phyloP scores from a whole-genome alignment of 1,140 invertebrate species.

The Drosophila truncata region DNA sequence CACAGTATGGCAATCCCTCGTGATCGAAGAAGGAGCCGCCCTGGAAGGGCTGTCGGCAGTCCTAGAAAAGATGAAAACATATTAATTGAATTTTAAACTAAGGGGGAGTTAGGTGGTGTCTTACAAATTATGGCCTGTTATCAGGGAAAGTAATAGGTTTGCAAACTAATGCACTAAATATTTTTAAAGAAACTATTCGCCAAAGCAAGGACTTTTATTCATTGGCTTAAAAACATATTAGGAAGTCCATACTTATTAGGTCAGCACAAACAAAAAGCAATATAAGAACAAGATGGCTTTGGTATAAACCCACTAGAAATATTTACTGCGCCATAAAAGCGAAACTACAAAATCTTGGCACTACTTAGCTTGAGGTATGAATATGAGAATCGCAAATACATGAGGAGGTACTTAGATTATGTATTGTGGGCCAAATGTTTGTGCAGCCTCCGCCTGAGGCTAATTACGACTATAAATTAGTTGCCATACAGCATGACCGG shows the following conservation, averaged over 20 bases:
- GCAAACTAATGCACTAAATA: not conserved
- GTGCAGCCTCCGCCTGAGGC: constrained; percentile 39
- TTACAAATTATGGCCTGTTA: not conserved
- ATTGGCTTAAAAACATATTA: not conserved
- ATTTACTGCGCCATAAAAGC: constrained; percentile 47
- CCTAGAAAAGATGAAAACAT: constrained; percentile 87
- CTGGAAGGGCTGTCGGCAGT: constrained; percentile 96
- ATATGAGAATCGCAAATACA: constrained; percentile 16
- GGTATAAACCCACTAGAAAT: constrained; percentile 13
- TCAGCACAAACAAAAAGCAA: not conserved
- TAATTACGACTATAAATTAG: constrained; percentile 80
- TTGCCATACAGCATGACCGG: constrained; percentile 62
- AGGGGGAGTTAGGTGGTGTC: no score
- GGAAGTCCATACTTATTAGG: not conserved
- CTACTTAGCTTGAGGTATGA: not conserved
- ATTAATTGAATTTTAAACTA: not conserved
- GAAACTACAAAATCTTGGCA: constrained; percentile 28
- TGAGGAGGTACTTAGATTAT: constrained; percentile 42
- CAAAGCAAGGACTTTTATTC: not conserved
- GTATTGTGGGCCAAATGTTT: constrained; percentile 57
- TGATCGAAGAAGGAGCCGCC: constrained; percentile 98
- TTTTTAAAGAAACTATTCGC: not conserved
- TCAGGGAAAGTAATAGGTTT: not conserved
- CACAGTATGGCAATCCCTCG: constrained; percentile 98
- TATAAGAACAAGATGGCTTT: not conserved